phyloP scores from a whole-genome alignment of 2,797 vertebrate species.

The Somateria mollissima region DNA sequence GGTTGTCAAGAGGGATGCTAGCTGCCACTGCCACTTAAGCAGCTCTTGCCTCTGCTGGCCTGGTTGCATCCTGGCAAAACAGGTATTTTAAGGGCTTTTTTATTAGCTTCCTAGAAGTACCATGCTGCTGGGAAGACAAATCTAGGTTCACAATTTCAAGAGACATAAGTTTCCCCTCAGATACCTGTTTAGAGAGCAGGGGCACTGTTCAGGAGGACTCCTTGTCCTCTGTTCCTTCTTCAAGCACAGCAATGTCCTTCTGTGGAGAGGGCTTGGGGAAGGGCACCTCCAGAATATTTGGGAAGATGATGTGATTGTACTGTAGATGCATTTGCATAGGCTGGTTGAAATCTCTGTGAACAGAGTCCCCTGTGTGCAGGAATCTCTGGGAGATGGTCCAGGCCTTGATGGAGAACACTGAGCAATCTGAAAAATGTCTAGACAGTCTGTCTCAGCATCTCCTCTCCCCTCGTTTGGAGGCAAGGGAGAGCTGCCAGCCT shows the following conservation, averaged over 20 bases:
- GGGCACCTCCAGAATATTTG: background rate
- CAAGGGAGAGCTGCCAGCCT: slow-evolving; percentile 68
- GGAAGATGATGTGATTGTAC: fast-evolving
- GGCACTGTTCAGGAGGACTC: background rate
- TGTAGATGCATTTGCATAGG: background rate
- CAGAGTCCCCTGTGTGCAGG: slow-evolving; percentile 53
- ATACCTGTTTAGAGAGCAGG: background rate
- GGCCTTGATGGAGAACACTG: slow-evolving; percentile 65
- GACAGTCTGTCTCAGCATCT: slow-evolving; percentile 74
- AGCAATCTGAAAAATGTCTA: slow-evolving; percentile 74
- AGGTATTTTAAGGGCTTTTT: background rate
- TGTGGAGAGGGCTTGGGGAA: background rate
- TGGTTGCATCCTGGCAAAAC: background rate
- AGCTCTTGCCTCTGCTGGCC: background rate
- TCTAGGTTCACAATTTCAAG: fast-evolving
- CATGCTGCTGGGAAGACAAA: background rate
- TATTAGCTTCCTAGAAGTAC: background rate
- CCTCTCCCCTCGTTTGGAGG: slow-evolving; percentile 38
- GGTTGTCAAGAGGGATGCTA: background rate
- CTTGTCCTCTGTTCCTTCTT: background rate
- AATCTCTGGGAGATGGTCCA: slow-evolving; percentile 73
- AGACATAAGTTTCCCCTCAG: background rate
- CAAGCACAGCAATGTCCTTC: background rate
- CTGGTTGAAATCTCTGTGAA: slow-evolving; percentile 13
- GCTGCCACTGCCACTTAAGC: background rate